Evolutionary conservation across 2,888 invertebrate genomes (phyloP), one percentile per base, ranked within the genome.

Genomic region (Drosophila austrosaltans): DNA sequence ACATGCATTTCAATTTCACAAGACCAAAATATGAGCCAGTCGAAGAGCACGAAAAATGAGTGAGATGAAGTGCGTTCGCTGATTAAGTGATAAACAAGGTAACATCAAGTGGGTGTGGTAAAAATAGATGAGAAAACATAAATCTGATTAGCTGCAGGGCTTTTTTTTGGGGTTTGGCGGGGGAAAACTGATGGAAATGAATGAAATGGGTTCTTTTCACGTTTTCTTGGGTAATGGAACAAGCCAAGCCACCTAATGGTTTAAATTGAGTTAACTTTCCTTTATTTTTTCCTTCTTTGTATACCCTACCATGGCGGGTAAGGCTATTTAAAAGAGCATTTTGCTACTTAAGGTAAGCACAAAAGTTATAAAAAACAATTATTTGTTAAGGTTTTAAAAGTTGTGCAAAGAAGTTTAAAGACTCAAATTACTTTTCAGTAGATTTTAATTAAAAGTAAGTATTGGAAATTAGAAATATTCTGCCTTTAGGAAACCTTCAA

Each of bases 161-260:
- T 32, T 39, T 22, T 3, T 10, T 10, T 39, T 12, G 1, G n/a
- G 44, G 22, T 36, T 20, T 16, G 30, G 56, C 32, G 36, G 36
- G 30, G 36, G 28, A 30, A 12, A 56, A 56, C 32, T 20, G 10
- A 22, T 57, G 57, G n/a, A 20, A 22, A 66, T 12, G 25, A 53
- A 53, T 58, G 7, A 63, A 66, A 65, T 65, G 57, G 80, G 59
- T 62, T 63, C 66, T 83, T 60, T 66, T 74, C 88, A 82, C 88
- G 81, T 82, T 82, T 88, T 82, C 76, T 82, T 87, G 63, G 40
- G 74, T 70, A 83, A 81, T 84, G 73, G 69, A 62, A 66, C 74
- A 75, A 65, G 69, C 66, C 54, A 57, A 65, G 69, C 66, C 54
- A 57, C 60, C 62, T 70, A 81, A 83, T 80, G 75, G 67, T 54